These are phyloP conservation scores for Aegotheles bennettii DNA, from an alignment of 2,113 vertebrate genomes.

Conservation along the genomic window DNA sequence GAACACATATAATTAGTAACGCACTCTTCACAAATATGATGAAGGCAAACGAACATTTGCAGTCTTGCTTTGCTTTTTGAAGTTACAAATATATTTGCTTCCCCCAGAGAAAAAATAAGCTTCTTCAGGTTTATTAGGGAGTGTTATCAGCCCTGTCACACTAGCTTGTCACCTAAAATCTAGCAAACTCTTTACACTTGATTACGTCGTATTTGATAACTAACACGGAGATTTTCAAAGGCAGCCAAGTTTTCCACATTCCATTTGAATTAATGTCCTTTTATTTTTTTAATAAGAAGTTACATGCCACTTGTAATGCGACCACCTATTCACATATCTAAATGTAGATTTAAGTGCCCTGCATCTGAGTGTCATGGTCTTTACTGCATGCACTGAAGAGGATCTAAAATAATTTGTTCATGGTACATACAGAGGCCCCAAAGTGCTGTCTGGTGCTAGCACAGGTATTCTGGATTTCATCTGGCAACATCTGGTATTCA, in stretches of 20 bases:
- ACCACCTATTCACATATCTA: neutral
- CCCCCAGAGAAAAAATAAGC: neutral
- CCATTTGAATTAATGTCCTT: neutral
- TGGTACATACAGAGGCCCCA: neutral
- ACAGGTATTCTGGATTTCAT: neutral
- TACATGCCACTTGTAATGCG: neutral
- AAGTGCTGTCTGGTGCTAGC: neutral
- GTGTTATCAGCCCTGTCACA: neutral
- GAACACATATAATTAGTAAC: neutral
- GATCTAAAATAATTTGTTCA: neutral
- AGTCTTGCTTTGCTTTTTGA: neutral
- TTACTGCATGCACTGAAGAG: neutral
- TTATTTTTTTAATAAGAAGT: neutral
- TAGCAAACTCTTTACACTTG: neutral
- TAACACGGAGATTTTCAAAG: neutral
- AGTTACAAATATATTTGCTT: neutral
- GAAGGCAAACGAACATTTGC: neutral
- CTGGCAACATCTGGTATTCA: neutral
- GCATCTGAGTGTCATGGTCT: neutral
- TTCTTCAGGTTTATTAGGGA: neutral
- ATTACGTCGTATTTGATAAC: neutral
- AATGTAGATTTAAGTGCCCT: neutral
- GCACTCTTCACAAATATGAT: neutral
- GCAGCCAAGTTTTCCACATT: neutral
- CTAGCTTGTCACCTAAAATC: neutral